Evolutionary conservation across 2,888 invertebrate species (phyloP).

Genomic region (Ophion ventricosus): DNA sequence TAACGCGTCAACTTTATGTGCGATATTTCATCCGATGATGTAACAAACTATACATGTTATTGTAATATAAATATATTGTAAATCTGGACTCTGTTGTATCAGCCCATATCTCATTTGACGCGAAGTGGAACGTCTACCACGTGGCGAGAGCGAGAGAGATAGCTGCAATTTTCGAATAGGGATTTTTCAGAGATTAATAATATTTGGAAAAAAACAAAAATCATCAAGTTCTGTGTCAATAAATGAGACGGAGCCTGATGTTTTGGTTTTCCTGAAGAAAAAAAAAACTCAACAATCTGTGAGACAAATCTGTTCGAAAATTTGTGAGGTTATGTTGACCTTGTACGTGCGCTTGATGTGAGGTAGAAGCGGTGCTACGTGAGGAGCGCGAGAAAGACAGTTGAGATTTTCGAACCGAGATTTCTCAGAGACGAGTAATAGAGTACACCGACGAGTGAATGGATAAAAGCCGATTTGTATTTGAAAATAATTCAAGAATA

Average conservation of each 20-base stretch:
- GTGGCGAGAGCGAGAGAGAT: too few species aligned
- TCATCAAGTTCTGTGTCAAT: background rate
- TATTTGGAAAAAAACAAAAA: background rate
- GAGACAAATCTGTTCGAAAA: background rate
- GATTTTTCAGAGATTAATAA: background rate
- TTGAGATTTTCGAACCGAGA: too few species aligned
- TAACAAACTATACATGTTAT: background rate
- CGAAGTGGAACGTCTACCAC: too few species aligned
- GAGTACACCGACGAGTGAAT: too few species aligned
- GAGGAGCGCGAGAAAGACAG: too few species aligned
- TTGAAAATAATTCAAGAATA: too few species aligned
- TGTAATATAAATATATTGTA: slow-evolving; percentile 30
- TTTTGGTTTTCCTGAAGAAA: background rate
- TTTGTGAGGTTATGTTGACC: background rate
- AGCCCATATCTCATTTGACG: background rate
- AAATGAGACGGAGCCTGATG: background rate
- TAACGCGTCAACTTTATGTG: background rate
- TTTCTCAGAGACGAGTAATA: too few species aligned
- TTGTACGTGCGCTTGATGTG: background rate
- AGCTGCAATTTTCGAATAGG: too few species aligned
- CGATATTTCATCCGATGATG: slow-evolving; percentile 1
- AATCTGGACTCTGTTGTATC: background rate
- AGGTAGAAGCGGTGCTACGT: too few species aligned
- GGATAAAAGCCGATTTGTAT: too few species aligned
- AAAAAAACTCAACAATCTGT: background rate